phyloP scores from a whole-genome alignment of 2,888 invertebrate genomes.

The Eupithecia pulchellata region DNA sequence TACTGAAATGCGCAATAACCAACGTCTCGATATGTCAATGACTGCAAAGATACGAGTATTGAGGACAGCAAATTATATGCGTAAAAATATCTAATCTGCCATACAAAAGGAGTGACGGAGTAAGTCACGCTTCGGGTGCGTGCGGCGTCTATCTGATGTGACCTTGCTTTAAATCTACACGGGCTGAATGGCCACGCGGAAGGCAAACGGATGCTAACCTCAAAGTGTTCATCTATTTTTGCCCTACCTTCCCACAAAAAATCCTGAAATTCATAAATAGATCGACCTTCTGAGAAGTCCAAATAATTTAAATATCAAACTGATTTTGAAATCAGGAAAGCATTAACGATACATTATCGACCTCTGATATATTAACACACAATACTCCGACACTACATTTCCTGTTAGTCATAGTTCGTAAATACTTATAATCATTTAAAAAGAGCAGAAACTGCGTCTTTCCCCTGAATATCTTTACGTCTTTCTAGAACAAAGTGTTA shows the following conservation, averaged over 20 bases:
- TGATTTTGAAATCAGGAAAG: slow-evolving; percentile 22
- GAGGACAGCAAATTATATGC: slow-evolving; percentile 43
- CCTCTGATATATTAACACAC: slow-evolving; percentile 47
- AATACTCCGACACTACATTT: slow-evolving; percentile 45
- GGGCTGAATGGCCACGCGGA: slow-evolving; percentile 60
- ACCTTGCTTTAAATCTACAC: slow-evolving; percentile 65
- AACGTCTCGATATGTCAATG: slow-evolving; percentile 29
- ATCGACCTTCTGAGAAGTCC: neutral
- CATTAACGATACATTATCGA: slow-evolving; percentile 12
- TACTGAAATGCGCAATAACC: slow-evolving; percentile 64
- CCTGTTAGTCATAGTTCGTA: slow-evolving; percentile 19
- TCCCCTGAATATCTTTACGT: slow-evolving; percentile 14
- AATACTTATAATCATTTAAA: neutral
- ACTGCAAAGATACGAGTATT: slow-evolving; percentile 46
- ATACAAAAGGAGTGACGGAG: slow-evolving; percentile 40
- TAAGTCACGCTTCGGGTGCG: slow-evolving; percentile 56
- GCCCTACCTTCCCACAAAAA: neutral
- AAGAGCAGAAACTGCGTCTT: slow-evolving; percentile 19
- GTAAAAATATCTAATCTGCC: slow-evolving; percentile 50
- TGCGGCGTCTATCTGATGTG: slow-evolving; percentile 58
- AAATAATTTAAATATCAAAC: slow-evolving; percentile 6
- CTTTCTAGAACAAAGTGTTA: neutral
- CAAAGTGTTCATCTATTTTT: slow-evolving; percentile 28
- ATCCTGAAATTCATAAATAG: slow-evolving; percentile 13
- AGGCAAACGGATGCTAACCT: slow-evolving; percentile 51